Base-by-base conservation (phyloP, 92 coral and sea anemone species). In the Epizoanthus rinbou region DNA sequence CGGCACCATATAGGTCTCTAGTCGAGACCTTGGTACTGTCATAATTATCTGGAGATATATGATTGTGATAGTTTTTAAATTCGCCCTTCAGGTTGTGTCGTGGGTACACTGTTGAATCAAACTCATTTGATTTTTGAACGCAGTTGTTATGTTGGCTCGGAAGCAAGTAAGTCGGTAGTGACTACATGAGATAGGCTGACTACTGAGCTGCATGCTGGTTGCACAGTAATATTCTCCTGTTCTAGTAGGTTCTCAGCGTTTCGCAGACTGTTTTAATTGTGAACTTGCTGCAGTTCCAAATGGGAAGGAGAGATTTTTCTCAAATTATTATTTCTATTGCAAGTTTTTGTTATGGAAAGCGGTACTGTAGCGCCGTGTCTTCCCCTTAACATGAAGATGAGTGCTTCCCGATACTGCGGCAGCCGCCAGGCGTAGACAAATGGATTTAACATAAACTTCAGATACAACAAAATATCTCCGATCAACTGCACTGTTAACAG, bases 361-460 rank as follows among this genome's bases (percentile, higher is more conserved):
- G 19, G 15, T 69, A 19, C 14, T 35, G 39, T 16, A 14, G 74
- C 50, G 74, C 17, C 24, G 23, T 50, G 35, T 16, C 23, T 39
- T 69, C 74, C 15, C 35, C 22, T 69, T 69, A 69, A 1, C 74
- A 69, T 33, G 74, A 69, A 39, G 41, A 39, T 22, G 21, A 69
- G 24, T 39, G 74, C 47, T 24, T 15, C 50, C 21, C 53, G 53
- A 69, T 69, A 69, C 8, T 39, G 74, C 28, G 74, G 74, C 35
- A 69, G 19, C 4, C 74, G 74, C 74, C 74, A 69, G 13, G 74
- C 74, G 28, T 69, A 69, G 47, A 69, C 18, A 14, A 69, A 3
- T 3, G 74, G 74, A 35, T 69, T n/a, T 50, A 69, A 39, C 74
- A 69, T 24, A 14, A 33, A 69, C 52, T 69, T 69, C 3, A 69